Conservation (phyloP, 2,113 vertebrate species). For the Physeter macrocephalus region DNA sequence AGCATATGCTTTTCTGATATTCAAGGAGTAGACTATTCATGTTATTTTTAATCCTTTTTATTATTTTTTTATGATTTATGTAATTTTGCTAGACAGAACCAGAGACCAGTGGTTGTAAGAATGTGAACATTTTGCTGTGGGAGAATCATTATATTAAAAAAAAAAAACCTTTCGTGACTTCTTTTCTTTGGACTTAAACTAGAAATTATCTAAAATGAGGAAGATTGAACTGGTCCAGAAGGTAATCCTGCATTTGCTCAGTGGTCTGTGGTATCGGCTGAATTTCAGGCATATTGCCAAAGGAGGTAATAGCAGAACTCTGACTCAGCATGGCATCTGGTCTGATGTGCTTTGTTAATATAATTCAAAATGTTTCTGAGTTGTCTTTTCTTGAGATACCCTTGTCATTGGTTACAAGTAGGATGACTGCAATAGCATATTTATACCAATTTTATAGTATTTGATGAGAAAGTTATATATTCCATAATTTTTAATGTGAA, state of each 20-base stretch:
- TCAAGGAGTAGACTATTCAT: not conserved
- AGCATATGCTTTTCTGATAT: conserved; percentile 56
- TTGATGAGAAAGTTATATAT: not conserved
- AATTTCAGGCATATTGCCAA: conserved; percentile 1
- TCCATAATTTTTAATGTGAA: not conserved
- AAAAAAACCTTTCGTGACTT: not conserved
- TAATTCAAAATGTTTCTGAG: not conserved
- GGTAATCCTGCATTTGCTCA: not conserved
- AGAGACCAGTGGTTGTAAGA: not conserved
- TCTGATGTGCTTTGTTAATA: conserved; percentile 22
- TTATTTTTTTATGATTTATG: conserved; percentile 17
- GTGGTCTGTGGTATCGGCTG: not conserved
- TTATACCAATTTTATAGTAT: not conserved
- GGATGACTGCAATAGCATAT: not conserved
- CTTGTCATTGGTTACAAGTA: not conserved
- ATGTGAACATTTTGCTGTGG: not conserved
- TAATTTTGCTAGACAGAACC: conserved; percentile 17
- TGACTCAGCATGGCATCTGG: not conserved
- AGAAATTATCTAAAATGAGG: not conserved
- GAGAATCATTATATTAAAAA: not conserved
- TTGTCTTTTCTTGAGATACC: not conserved
- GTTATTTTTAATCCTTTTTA: not conserved
- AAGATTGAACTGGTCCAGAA: conserved; percentile 4
- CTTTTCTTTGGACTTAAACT: conserved; percentile 11
- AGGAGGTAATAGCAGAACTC: not conserved